A percentile compares a stretch with the other conserved stretches of the same genome.
phyloP scores from a whole-genome alignment of 23 tunicate species.

The Phallusia fumigata region DNA sequence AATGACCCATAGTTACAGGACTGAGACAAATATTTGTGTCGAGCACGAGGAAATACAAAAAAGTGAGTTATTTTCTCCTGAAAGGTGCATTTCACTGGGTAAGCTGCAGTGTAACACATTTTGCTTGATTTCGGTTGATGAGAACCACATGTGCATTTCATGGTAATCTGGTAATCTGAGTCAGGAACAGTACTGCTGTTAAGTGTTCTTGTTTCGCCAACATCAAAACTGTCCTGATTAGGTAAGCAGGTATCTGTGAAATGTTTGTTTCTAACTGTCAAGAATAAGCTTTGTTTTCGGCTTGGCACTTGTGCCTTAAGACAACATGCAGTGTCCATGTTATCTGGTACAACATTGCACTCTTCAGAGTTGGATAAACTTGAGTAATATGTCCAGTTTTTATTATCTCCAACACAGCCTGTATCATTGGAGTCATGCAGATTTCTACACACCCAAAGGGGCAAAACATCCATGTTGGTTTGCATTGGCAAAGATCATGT shows the following conservation, averaged over 20 bases:
- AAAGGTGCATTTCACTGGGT: neutral
- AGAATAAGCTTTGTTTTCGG: no score
- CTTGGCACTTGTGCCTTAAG: no score
- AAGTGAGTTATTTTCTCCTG: neutral
- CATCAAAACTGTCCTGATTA: no score
- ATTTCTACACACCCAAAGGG: conserved; percentile 4
- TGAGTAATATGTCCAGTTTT: neutral
- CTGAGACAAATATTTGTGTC: neutral
- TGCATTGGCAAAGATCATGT: neutral
- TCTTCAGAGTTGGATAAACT: neutral
- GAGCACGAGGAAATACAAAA: neutral
- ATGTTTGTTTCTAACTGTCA: no score
- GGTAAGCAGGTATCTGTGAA: no score
- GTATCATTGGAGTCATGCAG: neutral
- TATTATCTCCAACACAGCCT: neutral
- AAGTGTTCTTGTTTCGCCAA: no score
- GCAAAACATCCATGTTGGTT: neutral
- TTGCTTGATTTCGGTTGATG: neutral
- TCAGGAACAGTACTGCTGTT: no score
- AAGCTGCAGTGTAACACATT: neutral
- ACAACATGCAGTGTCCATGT: no score
- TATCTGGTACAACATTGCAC: no score
- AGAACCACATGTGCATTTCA: neutral
- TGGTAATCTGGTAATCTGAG: neutral
- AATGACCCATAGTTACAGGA: neutral